Evolutionary conservation across 1,140 invertebrate species (phyloP).

Genomic region (Drosophila kikkawai): DNA sequence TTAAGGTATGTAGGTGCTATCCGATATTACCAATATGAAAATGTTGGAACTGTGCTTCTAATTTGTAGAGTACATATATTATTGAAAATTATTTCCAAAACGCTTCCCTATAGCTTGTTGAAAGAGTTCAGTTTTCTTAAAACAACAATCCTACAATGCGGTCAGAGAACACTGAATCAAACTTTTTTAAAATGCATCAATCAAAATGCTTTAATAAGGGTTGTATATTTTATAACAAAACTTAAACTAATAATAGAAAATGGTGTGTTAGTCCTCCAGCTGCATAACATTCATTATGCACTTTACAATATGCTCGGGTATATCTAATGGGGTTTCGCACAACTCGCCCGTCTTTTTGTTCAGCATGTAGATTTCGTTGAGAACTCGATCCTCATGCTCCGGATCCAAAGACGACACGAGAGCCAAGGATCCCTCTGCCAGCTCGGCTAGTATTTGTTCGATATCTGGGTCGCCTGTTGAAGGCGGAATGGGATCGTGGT

Average conservation of each 20-base stretch:
- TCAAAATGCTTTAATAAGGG: slow-evolving; percentile 39
- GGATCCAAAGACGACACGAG: slow-evolving; percentile 80
- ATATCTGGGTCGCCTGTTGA: slow-evolving; percentile 64
- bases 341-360: slow-evolving; percentile 76
- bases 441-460: slow-evolving; percentile 72
- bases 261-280: slow-evolving; percentile 39
- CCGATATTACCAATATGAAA: too few species aligned
- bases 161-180: not conserved
- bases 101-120: too few species aligned
- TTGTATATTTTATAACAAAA: slow-evolving; percentile 38
- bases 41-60: too few species aligned
- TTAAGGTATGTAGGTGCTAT: too few species aligned
- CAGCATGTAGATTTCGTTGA: slow-evolving; percentile 85
- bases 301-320: slow-evolving; percentile 84
- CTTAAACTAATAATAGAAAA: slow-evolving; percentile 32
- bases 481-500: slow-evolving; percentile 7
- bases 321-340: slow-evolving; percentile 76
- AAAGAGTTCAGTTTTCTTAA: too few species aligned
- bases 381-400: slow-evolving; percentile 65
- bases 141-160: not conserved
- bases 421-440: slow-evolving; percentile 83
- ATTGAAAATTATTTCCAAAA: too few species aligned
- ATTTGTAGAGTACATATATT: too few species aligned
- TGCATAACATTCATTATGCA: slow-evolving; percentile 83
- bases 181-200: slow-evolving; percentile 14